These are phyloP conservation scores for Nomada ferruginata DNA, from an alignment of 2,888 invertebrate genomes.

Conservation along the genomic window DNA sequence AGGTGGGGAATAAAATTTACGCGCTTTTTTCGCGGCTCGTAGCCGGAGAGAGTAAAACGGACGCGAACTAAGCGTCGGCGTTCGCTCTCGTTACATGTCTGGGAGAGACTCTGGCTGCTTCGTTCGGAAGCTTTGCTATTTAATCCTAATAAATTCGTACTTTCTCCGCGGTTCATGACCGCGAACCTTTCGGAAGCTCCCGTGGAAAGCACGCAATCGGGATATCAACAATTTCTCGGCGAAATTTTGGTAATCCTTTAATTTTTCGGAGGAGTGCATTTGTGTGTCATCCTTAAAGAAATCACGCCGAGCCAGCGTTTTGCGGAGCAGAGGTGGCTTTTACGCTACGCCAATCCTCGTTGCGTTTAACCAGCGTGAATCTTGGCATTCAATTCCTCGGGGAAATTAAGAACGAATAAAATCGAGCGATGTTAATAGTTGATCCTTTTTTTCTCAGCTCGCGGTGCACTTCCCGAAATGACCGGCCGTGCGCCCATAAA, in stretches of 20 bases:
- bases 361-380: slow-evolving; percentile 22
- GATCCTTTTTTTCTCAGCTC: neutral
- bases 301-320: neutral
- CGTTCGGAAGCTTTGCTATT: neutral
- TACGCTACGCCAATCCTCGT: neutral
- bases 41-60: neutral
- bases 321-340: neutral
- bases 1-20: slow-evolving; percentile 56
- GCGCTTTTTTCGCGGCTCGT: neutral
- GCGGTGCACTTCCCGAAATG: slow-evolving; percentile 32
- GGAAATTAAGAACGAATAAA: slow-evolving; percentile 51
- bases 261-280: too few relatives aligned
- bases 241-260: neutral
- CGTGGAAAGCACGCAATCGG: neutral
- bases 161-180: too few relatives aligned
- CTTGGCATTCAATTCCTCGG: slow-evolving; percentile 45
- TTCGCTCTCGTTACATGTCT: slow-evolving; percentile 19
- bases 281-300: neutral
- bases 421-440: slow-evolving; percentile 51
- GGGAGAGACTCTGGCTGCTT: too few relatives aligned
- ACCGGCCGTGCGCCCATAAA: slow-evolving; percentile 42
- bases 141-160: too few relatives aligned
- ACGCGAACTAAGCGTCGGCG: neutral
- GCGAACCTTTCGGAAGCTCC: too few relatives aligned
- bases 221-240: neutral